Base-by-base conservation (phyloP, 2,888 invertebrate genomes). In the Elysia crispata region DNA sequence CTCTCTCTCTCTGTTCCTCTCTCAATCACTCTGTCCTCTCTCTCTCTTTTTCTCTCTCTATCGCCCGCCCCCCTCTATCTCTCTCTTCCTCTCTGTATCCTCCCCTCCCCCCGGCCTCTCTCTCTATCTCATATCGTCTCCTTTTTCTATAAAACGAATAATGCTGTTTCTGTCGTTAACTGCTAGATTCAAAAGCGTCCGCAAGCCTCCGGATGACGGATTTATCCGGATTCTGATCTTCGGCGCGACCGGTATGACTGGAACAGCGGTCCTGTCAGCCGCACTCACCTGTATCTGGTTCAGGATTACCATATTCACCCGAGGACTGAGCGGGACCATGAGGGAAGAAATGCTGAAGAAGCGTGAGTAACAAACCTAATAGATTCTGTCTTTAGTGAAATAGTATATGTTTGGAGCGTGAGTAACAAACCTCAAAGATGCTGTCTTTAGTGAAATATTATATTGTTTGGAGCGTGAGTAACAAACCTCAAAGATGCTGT, bases 241-340 rank as follows among this genome's bases (percentile, higher is more conserved):
- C 33, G 79, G 79, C 0, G 33, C 74, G 0, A 79, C 79, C 1
- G 79, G 79, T 0, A 79, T 79, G 79, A 79, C 67, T 33, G 79
- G 79, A 0, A 73, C 74, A 23, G 74, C 79, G 1, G 79, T 79
- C 1, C 8, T 72, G 57, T 73, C 73, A 0, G 79, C 79, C 1
- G 64, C 79, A 0, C 31, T 79, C 31, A 73, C 74, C 25, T 79
- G 79, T 41, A 74, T 74, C 1, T 79, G 79, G 79, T 79, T 79
- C 50, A 49, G 57, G 18, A 64, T 79, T 67, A 74, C 54, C 33
- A 74, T 73, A 0, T 79, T 79, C 31, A 79, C 74, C 6, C 62
- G 79, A n/a, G 18, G 50, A 3, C 30, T 11, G 1, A 11, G 31
- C 11, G 79, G 74, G 3, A 25, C 31, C 8, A 1, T 72, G 20